phyloP scores from a whole-genome alignment of 2,888 invertebrate genomes.

The Ariolimax columbianus region DNA sequence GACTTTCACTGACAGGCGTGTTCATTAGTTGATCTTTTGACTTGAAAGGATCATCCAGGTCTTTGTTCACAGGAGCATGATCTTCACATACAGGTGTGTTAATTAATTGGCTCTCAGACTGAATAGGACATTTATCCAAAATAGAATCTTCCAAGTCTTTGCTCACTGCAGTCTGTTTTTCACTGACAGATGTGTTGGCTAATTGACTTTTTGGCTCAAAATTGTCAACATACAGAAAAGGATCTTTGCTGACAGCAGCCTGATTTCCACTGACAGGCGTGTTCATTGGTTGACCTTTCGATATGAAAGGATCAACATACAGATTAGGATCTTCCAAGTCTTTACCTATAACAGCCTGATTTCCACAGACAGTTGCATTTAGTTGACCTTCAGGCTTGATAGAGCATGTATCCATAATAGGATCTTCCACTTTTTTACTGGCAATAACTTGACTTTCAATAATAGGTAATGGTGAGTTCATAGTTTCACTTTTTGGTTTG shows the following conservation, averaged over 20 bases:
- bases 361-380: neutral
- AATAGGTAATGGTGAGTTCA: neutral
- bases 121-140: slow-evolving; percentile 27
- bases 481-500: slow-evolving; percentile 7
- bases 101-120: slow-evolving; percentile 16
- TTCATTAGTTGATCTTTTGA: slow-evolving; percentile 34
- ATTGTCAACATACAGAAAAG: slow-evolving; percentile 1
- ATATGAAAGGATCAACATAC: slow-evolving; percentile 37
- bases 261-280: neutral
- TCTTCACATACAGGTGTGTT: slow-evolving; percentile 21
- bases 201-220: slow-evolving; percentile 37
- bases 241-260: neutral
- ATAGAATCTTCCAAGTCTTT: neutral
- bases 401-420: neutral
- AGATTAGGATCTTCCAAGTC: neutral
- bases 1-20: neutral
- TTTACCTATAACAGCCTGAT: neutral
- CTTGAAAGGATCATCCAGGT: slow-evolving; percentile 28
- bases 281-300: neutral
- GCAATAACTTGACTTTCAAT: neutral
- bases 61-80: neutral
- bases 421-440: neutral
- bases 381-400: slow-evolving; percentile 33
- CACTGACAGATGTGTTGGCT: slow-evolving; percentile 24
- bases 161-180: neutral